Evolutionary conservation across 2,888 invertebrate species (phyloP).

Genomic region (Leptogaster cylindrica): DNA sequence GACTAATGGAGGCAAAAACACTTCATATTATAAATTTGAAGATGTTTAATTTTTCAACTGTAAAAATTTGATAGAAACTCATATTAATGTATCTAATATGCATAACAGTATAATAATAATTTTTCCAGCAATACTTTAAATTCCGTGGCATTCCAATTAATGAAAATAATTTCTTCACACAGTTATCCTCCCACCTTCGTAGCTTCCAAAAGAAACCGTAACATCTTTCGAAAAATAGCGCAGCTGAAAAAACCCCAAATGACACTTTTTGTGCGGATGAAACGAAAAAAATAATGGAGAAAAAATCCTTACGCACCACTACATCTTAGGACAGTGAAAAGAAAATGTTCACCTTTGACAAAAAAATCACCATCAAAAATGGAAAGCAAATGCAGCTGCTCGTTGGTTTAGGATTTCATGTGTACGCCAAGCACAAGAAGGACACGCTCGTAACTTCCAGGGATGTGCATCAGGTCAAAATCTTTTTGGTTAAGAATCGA

Average conservation of each 20-base stretch:
- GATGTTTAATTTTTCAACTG: too few species aligned
- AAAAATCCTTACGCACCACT: conserved; percentile 17
- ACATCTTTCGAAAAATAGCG: not conserved
- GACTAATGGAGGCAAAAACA: too few species aligned
- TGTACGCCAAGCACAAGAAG: conserved; percentile 22
- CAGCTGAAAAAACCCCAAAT: conserved; percentile 18
- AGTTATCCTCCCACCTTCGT: not conserved
- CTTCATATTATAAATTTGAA: too few species aligned
- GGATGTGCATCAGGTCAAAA: conserved; percentile 26
- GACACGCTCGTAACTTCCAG: conserved; percentile 20
- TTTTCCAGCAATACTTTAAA: too few species aligned
- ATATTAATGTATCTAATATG: too few species aligned
- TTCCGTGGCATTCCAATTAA: too few species aligned
- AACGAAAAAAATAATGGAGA: not conserved
- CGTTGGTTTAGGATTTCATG: conserved; percentile 28
- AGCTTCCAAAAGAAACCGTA: not conserved
- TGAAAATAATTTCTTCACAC: too few species aligned
- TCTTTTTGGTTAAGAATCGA: not conserved
- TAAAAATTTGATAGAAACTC: too few species aligned
- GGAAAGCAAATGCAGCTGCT: conserved; percentile 30
- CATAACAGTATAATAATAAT: too few species aligned
- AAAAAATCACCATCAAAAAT: conserved; percentile 26
- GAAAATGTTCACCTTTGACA: not conserved
- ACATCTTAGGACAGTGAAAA: not conserved
- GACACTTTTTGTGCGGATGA: not conserved